Percentiles rank a stretch among this genome's conserved stretches.
These are phyloP conservation scores for Pseudoips prasinana DNA, from an alignment of 2,888 invertebrate genomes.

Conservation along the genomic window DNA sequence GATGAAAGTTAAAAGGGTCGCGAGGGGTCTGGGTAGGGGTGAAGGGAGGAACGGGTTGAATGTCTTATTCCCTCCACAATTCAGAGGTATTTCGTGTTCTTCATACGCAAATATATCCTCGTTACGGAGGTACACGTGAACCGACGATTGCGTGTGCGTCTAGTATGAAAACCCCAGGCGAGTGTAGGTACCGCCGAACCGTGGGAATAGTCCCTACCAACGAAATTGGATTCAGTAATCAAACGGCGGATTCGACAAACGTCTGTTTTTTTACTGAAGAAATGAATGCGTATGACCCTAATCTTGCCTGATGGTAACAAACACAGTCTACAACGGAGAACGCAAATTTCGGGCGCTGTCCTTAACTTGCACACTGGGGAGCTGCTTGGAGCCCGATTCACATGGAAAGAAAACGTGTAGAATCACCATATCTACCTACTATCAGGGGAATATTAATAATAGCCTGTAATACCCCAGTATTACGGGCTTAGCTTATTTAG, in stretches of 20 bases:
- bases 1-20: conserved; percentile 83
- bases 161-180: conserved; percentile 57
- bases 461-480: too few relatives aligned
- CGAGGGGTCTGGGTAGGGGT: conserved; percentile 43
- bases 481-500: too few relatives aligned
- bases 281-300: too few relatives aligned
- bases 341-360: too few relatives aligned
- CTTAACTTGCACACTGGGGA: too few relatives aligned
- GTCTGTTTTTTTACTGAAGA: too few relatives aligned
- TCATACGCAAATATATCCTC: conserved; percentile 83
- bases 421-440: too few relatives aligned
- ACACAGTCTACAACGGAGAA: too few relatives aligned
- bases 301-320: too few relatives aligned
- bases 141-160: conserved; percentile 75
- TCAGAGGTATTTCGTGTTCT: conserved; percentile 82
- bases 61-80: conserved; percentile 82
- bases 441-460: too few relatives aligned
- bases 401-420: too few relatives aligned
- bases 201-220: conserved; percentile 61
- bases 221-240: conserved; percentile 73
- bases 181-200: conserved; percentile 46
- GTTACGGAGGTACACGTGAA: conserved; percentile 79
- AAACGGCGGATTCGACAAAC: conserved; percentile 57
- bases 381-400: too few relatives aligned
- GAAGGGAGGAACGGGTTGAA: conserved; percentile 72